These are phyloP conservation scores for Xenentodon cancila DNA, from an alignment of 2,797 vertebrate species.

Conservation along the genomic window DNA sequence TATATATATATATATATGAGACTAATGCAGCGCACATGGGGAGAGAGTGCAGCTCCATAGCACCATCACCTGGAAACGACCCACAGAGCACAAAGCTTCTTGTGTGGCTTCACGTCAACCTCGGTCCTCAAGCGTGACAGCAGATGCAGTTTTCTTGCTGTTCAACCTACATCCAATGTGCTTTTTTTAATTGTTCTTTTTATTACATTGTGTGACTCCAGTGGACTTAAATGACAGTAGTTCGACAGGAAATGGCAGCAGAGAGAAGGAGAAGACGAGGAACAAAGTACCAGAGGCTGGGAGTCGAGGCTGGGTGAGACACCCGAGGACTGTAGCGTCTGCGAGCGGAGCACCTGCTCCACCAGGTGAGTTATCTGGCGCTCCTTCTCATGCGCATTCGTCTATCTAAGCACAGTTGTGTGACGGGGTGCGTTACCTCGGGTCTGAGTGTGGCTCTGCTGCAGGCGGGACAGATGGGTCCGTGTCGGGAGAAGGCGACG, in stretches of 20 bases:
- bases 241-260: no score
- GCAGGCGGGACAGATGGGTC: constrained; percentile 92
- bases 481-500: constrained; percentile 89
- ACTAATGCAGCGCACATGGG: constrained; percentile 34
- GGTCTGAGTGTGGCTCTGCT: constrained; percentile 86
- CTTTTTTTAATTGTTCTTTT: neutral
- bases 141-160: constrained; percentile 1
- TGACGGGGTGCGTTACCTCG: constrained; percentile 82
- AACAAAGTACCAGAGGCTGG: no score
- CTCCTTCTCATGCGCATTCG: neutral
- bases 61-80: constrained; percentile 83
- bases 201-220: neutral
- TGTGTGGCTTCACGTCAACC: constrained; percentile 2
- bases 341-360: no score
- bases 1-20: constrained; percentile 2
- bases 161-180: no score
- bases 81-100: constrained; percentile 22
- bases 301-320: no score
- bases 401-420: neutral
- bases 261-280: no score
- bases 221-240: no score
- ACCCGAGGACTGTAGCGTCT: no score
- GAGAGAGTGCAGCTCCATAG: constrained; percentile 77
- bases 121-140: neutral
- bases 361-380: no score